Conservation (phyloP, 2,113 vertebrate genomes). For the Noturus placidus region DNA sequence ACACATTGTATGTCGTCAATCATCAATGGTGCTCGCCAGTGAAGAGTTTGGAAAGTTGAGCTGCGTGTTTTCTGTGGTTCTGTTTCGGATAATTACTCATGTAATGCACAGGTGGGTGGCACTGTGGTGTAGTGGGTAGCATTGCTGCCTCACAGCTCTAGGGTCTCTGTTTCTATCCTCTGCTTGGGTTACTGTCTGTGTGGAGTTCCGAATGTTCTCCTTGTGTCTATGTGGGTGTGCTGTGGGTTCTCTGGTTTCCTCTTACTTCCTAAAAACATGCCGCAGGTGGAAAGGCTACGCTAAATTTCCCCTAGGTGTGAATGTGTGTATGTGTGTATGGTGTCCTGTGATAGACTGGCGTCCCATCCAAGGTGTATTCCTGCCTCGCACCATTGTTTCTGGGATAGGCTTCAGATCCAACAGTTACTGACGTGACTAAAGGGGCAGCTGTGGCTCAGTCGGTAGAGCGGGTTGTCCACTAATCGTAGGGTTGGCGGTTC, state of each 20-base stretch:
- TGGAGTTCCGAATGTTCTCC: background rate
- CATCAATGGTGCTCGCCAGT: background rate
- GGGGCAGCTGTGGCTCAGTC: no score
- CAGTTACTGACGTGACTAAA: background rate
- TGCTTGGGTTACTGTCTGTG: background rate
- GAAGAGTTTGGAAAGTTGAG: conserved; percentile 9
- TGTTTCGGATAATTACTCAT: conserved; percentile 22
- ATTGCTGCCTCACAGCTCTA: background rate
- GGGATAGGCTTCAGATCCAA: background rate
- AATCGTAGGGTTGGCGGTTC: no score
- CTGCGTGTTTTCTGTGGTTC: background rate
- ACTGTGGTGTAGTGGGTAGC: background rate
- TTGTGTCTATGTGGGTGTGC: background rate
- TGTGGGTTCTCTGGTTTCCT: background rate
- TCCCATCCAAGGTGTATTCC: background rate
- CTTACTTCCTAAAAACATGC: background rate
- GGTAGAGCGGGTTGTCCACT: no score
- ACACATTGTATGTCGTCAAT: conserved; percentile 25
- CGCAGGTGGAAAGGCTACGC: no score
- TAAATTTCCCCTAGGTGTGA: background rate
- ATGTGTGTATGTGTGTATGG: background rate
- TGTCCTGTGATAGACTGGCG: background rate
- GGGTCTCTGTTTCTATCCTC: background rate
- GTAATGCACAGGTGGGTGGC: conserved; percentile 28
- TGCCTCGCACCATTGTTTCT: background rate